Conservation (phyloP, 2,113 vertebrate genomes). For the Leiothrix lutea region DNA sequence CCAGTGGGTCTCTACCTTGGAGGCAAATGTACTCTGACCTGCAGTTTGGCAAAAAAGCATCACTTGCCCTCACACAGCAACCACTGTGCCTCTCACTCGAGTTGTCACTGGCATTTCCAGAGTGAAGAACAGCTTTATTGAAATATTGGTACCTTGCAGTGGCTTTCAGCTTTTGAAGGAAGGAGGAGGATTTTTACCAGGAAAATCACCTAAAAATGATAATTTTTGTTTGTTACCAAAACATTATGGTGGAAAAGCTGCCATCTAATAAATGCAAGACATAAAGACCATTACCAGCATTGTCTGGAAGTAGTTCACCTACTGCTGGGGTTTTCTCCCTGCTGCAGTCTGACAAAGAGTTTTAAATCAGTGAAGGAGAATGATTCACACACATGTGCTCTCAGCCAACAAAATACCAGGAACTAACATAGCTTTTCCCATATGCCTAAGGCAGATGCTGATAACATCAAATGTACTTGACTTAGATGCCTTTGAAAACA, state of each 20-base stretch:
- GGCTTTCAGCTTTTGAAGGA: background rate
- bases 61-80: background rate
- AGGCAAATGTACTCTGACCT: background rate
- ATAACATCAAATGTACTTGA: slow-evolving; percentile 15
- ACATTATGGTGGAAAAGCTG: background rate
- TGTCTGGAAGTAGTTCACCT: background rate
- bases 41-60: background rate
- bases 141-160: background rate
- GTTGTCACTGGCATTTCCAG: background rate
- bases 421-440: background rate
- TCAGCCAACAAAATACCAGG: background rate
- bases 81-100: background rate
- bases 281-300: background rate
- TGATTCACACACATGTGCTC: background rate
- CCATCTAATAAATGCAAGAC: background rate
- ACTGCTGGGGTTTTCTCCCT: background rate
- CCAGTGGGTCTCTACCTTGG: background rate
- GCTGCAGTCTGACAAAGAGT: background rate
- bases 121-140: background rate
- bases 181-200: background rate
- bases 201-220: background rate
- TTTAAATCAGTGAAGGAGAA: slow-evolving; percentile 15
- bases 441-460: background rate
- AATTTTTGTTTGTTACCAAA: slow-evolving; percentile 6
- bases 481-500: background rate